Percentiles rank a stretch among this genome's conserved stretches.
These are phyloP conservation scores for Scatophagus argus DNA, from an alignment of 2,113 vertebrate genomes.

Conservation along the genomic window DNA sequence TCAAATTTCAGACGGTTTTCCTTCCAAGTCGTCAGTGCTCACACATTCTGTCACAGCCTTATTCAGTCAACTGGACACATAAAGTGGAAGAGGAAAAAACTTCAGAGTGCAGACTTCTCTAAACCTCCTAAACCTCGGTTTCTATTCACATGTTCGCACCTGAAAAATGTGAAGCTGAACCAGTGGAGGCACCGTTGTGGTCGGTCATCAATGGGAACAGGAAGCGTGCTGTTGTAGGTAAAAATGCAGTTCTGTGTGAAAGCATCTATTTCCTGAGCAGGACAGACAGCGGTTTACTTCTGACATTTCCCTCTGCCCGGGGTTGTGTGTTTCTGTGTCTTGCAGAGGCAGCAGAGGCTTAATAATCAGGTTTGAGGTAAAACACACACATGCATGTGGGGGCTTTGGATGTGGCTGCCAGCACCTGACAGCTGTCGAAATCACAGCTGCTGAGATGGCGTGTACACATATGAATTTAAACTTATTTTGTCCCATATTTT, in stretches of 20 bases:
- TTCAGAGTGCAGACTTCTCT: not conserved
- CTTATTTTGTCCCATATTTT: not conserved
- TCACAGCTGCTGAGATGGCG: not conserved
- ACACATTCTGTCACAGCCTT: not conserved
- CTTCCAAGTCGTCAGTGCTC: not conserved
- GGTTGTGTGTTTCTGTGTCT: not conserved
- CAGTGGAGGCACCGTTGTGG: constrained; percentile 4
- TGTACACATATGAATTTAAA: not conserved
- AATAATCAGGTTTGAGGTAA: not conserved
- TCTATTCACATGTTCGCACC: constrained; percentile 10
- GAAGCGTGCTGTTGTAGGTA: not conserved
- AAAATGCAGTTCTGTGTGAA: not conserved
- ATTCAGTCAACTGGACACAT: not conserved
- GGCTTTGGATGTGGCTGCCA: no score
- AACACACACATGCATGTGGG: no score
- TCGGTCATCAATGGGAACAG: not conserved
- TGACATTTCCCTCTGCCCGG: constrained; percentile 31
- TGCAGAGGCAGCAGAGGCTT: no score
- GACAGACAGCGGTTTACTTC: constrained; percentile 16
- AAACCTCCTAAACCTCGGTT: not conserved
- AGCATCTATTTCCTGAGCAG: constrained; percentile 25
- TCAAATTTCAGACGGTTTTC: not conserved
- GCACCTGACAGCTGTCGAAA: constrained; percentile 43
- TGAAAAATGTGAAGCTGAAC: not conserved
- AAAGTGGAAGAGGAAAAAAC: not conserved